These are phyloP conservation scores for Griposia aprilina DNA, from an alignment of 2,888 invertebrate genomes.

Conservation along the genomic window DNA sequence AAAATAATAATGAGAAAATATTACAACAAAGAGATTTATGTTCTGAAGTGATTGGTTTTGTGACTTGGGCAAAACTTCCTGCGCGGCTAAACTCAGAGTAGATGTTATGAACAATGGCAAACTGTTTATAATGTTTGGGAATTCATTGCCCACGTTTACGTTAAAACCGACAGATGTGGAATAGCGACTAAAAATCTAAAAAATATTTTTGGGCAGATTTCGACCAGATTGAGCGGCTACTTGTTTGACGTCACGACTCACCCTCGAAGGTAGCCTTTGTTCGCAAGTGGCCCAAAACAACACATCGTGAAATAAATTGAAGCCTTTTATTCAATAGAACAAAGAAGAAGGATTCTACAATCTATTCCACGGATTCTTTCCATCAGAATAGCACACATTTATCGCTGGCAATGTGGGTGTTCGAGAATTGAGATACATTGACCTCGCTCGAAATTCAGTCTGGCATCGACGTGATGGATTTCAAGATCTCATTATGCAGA, in stretches of 20 bases:
- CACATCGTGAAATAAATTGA: constrained; percentile 8
- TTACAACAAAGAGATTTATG: background rate
- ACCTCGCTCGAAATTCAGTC: constrained; percentile 58
- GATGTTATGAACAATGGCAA: background rate
- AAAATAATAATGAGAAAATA: constrained; percentile 61
- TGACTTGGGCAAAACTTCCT: background rate
- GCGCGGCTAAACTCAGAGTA: background rate
- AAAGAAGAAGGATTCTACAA: constrained; percentile 29
- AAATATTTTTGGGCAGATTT: background rate
- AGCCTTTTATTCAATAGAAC: constrained; percentile 25
- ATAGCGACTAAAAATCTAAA: background rate
- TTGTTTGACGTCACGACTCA: background rate
- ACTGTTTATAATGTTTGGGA: background rate
- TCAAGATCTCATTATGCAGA: constrained; percentile 60
- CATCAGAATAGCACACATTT: constrained; percentile 44
- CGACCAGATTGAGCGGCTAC: background rate
- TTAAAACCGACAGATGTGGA: background rate
- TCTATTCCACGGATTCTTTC: constrained; percentile 20
- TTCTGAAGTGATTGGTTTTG: background rate
- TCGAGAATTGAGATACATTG: constrained; percentile 54
- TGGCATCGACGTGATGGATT: constrained; percentile 45
- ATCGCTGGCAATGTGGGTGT: constrained; percentile 41
- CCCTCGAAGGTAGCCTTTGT: constrained; percentile 1
- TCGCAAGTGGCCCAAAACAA: background rate
- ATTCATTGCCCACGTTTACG: background rate